phyloP scores from a whole-genome alignment of 2,113 vertebrate species.

The Dipodomys stephensi region DNA sequence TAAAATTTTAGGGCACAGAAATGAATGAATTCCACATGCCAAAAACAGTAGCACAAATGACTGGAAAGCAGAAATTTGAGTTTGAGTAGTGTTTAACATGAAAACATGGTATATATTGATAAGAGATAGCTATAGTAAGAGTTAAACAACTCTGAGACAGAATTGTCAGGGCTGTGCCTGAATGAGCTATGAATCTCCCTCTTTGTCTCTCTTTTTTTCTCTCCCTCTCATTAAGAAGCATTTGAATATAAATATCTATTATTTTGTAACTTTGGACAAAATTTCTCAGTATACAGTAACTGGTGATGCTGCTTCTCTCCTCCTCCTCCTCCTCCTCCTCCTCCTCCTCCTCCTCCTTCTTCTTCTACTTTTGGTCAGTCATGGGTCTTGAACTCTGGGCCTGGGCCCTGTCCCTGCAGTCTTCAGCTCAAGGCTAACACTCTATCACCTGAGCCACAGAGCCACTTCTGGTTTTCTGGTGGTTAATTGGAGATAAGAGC shows the following conservation, averaged over 20 bases:
- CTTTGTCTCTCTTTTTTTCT: too few relatives aligned
- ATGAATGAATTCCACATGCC: not conserved
- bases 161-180: not conserved
- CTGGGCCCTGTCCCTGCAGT: too few relatives aligned
- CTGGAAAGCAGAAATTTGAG: not conserved
- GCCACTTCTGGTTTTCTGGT: too few relatives aligned
- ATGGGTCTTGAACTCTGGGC: too few relatives aligned
- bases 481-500: too few relatives aligned
- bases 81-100: not conserved
- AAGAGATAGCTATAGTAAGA: too few relatives aligned
- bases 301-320: not conserved
- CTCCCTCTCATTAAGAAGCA: not conserved
- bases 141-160: not conserved
- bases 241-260: not conserved
- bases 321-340: too few relatives aligned
- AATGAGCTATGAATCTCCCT: not conserved
- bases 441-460: too few relatives aligned
- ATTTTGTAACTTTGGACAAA: not conserved
- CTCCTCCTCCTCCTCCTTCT: too few relatives aligned
- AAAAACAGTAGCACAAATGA: not conserved
- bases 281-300: not conserved
- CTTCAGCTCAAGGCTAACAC: too few relatives aligned
- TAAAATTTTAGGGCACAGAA: not conserved
- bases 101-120: too few relatives aligned
- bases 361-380: too few relatives aligned